Evolutionary conservation across 2,888 invertebrate genomes (phyloP).

Genomic region (Nematopogon swammerdamellus): DNA sequence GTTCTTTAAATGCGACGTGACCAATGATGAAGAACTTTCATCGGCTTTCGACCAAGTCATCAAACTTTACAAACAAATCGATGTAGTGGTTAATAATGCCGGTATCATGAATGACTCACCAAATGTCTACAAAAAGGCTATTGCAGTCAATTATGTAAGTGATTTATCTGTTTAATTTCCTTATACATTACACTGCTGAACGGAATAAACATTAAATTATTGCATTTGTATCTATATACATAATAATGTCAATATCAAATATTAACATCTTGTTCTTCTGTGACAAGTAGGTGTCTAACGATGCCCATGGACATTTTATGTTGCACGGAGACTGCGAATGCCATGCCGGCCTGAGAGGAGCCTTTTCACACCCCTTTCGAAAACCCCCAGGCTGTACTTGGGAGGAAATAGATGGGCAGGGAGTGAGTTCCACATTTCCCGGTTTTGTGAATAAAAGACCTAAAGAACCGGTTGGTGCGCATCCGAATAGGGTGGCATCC

Average conservation of each 20-base stretch:
- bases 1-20: constrained; percentile 25
- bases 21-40: constrained; percentile 19
- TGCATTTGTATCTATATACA: neutral
- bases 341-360: too few relatives aligned
- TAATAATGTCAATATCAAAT: neutral
- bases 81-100: constrained; percentile 34
- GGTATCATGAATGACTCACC: constrained; percentile 35
- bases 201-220: neutral
- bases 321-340: too few relatives aligned
- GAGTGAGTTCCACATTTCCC: too few relatives aligned
- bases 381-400: too few relatives aligned
- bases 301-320: too few relatives aligned
- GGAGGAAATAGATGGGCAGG: too few relatives aligned
- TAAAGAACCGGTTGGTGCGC: too few relatives aligned
- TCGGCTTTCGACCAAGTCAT: constrained; percentile 19
- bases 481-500: too few relatives aligned
- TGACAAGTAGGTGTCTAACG: too few relatives aligned
- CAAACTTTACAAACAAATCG: constrained; percentile 25
- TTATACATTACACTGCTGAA: neutral
- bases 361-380: too few relatives aligned
- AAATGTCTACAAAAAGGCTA: constrained; percentile 25
- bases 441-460: too few relatives aligned
- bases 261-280: neutral
- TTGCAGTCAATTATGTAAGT: constrained; percentile 37
- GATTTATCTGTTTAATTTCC: neutral